A percentile compares a stretch with the other conserved stretches of the same genome.
Conservation (phyloP, 2,888 invertebrate genomes). For the Corbicula japonica region DNA sequence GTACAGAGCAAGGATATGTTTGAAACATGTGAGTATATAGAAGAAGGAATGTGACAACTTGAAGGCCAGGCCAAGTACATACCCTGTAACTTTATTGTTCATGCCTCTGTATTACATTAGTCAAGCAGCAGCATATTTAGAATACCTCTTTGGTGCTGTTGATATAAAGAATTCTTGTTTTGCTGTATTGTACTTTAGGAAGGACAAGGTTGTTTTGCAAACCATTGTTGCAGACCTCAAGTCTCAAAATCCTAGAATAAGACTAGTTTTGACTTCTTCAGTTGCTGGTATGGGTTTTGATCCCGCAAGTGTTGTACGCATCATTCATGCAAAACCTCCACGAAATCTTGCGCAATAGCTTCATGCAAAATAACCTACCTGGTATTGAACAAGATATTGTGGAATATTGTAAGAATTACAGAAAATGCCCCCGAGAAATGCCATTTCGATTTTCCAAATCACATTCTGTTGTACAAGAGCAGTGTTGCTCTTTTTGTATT, state of each 20-base stretch:
- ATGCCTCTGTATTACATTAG: constrained; percentile 49
- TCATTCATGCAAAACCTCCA: constrained; percentile 42
- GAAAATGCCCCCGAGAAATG: constrained; percentile 35
- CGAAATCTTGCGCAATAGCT: constrained; percentile 40
- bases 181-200: constrained; percentile 30
- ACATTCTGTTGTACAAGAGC: neutral
- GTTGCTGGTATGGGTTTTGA: constrained; percentile 55
- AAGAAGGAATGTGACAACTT: constrained; percentile 23
- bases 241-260: constrained; percentile 20
- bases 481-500: constrained; percentile 45
- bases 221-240: constrained; percentile 36
- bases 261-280: constrained; percentile 44
- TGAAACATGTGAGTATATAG: constrained; percentile 30
- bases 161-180: constrained; percentile 24
- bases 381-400: constrained; percentile 49
- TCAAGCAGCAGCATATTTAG: constrained; percentile 34
- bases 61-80: neutral
- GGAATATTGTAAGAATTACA: constrained; percentile 45
- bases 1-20: constrained; percentile 14
- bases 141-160: constrained; percentile 14
- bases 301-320: constrained; percentile 13
- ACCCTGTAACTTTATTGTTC: constrained; percentile 45
- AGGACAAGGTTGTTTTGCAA: constrained; percentile 38
- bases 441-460: constrained; percentile 43
- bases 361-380: constrained; percentile 42